These are phyloP conservation scores for Echeneis naucrates DNA, from an alignment of 2,797 vertebrate genomes.

Conservation along the genomic window DNA sequence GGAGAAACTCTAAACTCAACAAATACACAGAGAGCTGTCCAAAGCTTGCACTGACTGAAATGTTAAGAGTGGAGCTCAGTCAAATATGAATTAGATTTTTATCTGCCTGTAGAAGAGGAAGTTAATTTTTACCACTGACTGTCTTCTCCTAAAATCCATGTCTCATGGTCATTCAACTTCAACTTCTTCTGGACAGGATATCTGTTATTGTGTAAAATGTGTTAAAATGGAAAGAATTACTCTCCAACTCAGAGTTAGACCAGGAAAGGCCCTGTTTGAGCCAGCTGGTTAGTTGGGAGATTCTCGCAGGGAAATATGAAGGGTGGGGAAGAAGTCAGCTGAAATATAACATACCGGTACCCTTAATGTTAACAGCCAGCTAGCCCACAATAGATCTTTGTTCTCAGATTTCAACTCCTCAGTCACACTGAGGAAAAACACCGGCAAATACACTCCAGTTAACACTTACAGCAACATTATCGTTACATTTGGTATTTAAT, in stretches of 20 bases:
- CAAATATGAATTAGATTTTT: background rate
- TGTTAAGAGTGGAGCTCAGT: slow-evolving; percentile 1
- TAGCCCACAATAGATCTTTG: slow-evolving; percentile 75
- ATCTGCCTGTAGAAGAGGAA: background rate
- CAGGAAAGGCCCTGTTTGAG: background rate
- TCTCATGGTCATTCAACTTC: slow-evolving; percentile 6
- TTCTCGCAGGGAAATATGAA: background rate
- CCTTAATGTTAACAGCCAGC: slow-evolving; percentile 49
- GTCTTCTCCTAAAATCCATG: background rate
- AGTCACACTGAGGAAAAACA: slow-evolving; percentile 52
- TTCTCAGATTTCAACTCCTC: slow-evolving; percentile 71
- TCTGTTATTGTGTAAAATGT: background rate
- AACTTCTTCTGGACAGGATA: slow-evolving; percentile 2
- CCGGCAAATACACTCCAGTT: slow-evolving; percentile 55
- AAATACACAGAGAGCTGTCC: slow-evolving; percentile 12
- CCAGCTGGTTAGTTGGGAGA: background rate
- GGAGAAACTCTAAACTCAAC: slow-evolving; percentile 5
- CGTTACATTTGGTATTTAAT: background rate
- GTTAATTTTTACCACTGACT: background rate
- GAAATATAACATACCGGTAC: slow-evolving; percentile 13
- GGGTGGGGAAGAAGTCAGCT: background rate
- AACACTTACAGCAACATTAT: slow-evolving; percentile 5
- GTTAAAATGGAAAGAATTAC: slow-evolving; percentile 29
- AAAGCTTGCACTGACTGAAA: background rate
- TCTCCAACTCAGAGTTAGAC: background rate